These are phyloP conservation scores for Ameiurus melas DNA, from an alignment of 2,113 vertebrate genomes.

Conservation along the genomic window DNA sequence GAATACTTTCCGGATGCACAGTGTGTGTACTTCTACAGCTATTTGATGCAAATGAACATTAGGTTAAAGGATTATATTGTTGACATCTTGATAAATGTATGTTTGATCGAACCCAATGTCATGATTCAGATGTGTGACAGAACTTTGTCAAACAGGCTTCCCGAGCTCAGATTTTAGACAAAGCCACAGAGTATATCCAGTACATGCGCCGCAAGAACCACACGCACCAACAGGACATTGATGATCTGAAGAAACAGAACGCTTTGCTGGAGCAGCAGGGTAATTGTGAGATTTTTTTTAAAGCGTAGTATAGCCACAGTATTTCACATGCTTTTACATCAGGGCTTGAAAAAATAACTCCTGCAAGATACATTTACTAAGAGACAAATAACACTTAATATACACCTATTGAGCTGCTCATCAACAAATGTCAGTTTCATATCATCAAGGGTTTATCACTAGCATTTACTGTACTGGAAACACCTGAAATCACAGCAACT, in stretches of 20 bases:
- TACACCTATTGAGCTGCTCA: neutral
- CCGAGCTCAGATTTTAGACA: slow-evolving; percentile 99
- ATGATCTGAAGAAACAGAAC: slow-evolving; percentile 98
- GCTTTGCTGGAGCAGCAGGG: slow-evolving; percentile 97
- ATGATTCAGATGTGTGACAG: slow-evolving; percentile 68
- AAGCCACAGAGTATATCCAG: slow-evolving; percentile 99
- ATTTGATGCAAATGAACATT: neutral
- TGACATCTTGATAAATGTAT: neutral
- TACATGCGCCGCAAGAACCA: slow-evolving; percentile 99
- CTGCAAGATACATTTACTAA: neutral
- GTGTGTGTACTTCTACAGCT: neutral
- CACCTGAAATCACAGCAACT: neutral
- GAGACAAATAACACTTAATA: neutral
- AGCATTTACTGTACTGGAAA: neutral
- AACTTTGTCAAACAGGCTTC: slow-evolving; percentile 89
- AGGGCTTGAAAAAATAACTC: neutral
- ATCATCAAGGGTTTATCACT: neutral
- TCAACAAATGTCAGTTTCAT: neutral
- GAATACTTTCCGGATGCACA: too few species aligned
- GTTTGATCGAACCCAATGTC: slow-evolving; percentile 55
- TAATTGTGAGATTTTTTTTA: slow-evolving; percentile 60
- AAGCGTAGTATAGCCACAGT: neutral
- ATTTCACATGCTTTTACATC: neutral
- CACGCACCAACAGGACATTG: slow-evolving; percentile 99
- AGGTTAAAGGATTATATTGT: neutral